Base-by-base conservation (phyloP, 2,113 vertebrate species). In the Nerophis ophidion region DNA sequence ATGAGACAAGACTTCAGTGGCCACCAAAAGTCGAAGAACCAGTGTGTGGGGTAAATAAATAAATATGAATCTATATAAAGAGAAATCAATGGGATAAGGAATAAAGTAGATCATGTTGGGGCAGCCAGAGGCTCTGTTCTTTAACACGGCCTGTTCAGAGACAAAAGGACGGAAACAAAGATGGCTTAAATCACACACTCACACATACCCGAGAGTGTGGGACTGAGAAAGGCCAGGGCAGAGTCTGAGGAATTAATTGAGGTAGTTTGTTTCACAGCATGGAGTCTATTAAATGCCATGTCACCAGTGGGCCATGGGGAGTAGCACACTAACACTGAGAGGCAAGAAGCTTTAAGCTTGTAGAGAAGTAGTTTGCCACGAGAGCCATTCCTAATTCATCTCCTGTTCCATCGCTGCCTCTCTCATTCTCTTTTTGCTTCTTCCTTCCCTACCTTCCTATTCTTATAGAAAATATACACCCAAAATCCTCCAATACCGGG, bases 201-300 rank as follows among this genome's bases (percentile, higher is more conserved):
- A 79, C 71, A 80, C 80, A 72, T 62, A 78, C 75, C 79, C 52
- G 47, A 61, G 77, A 65, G 65, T 61, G 66, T 58, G 67, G 51
- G 66, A 82, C 77, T 68, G 80, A 83, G 71, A 86, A 86, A 86
- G 88, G 85, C 85, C 85, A 88, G 73, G 86, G 82, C 78, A 33
- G 61, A 80, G 85, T 80, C 73, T 44, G 79, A 87, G 79, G 84
- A 88, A 89, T 90, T 90, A 87, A 90, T 89, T 88, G 88, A 88
- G 83, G 87, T 87, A 89, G 85, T 90, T 90, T 90, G 88, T 89
- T 90, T 89, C 87, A 88, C 86, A 84, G 80, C 76, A 63, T 84
- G 85, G 76, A 88, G 86, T 88, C 87, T 86, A 90, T 90, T 90
- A 89, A 89, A 89, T 88, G 86, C 86, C 86, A 87, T 89, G 88